These are phyloP conservation scores for Corvus cornix DNA, from an alignment of 2,113 vertebrate species.

Conservation along the genomic window DNA sequence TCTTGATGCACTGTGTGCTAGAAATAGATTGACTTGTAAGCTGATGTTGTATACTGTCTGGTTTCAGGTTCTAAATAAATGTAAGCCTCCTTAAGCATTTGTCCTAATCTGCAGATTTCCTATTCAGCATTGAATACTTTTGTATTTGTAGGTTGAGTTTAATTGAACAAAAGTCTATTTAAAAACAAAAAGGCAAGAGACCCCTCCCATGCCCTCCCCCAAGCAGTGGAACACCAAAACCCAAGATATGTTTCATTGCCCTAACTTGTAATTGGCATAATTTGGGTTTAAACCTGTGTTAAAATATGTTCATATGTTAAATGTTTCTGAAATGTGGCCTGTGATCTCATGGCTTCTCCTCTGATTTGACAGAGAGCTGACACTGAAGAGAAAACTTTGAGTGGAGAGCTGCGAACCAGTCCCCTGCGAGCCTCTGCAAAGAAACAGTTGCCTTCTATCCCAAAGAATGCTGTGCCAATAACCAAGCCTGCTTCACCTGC, in stretches of 20 bases:
- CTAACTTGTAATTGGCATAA: neutral
- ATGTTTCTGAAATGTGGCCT: neutral
- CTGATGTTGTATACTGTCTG: neutral
- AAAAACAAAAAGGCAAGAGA: neutral
- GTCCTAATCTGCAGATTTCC: conserved; percentile 1
- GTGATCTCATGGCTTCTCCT: neutral
- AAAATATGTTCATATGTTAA: neutral
- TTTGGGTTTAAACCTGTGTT: neutral
- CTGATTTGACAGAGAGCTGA: conserved; percentile 82
- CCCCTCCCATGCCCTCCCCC: accelerated
- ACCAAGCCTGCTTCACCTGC: conserved; percentile 87
- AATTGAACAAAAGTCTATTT: neutral
- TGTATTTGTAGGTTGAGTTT: neutral
- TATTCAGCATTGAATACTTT: neutral
- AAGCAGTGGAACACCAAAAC: neutral
- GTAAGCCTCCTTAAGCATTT: conserved; percentile 28
- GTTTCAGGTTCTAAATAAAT: conserved; percentile 34
- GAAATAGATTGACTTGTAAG: conserved; percentile 42
- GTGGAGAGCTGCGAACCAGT: conserved; percentile 84
- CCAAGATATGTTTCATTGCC: neutral
- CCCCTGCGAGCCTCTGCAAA: conserved; percentile 85
- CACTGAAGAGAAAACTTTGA: conserved; percentile 83
- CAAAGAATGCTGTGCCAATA: conserved; percentile 90
- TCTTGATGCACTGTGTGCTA: neutral
- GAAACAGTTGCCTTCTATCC: conserved; percentile 94